Evolutionary conservation across 2,888 invertebrate genomes (phyloP), one percentile per base, ranked within the genome.

Genomic region (Stenolophus ochropezus): DNA sequence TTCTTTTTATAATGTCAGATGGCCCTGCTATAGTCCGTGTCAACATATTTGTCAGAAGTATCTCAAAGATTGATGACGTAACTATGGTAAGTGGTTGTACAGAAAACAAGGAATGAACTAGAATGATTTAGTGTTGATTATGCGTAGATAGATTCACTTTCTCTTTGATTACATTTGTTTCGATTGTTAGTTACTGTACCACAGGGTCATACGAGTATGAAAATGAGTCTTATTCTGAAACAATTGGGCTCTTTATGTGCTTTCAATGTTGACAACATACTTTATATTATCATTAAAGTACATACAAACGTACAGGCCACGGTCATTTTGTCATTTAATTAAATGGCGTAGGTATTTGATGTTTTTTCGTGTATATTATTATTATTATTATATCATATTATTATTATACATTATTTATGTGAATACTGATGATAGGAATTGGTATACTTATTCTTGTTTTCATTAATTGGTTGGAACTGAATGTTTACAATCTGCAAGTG

Each of bases 1-100:
- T 88, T 87, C 84, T 86, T 87, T 86, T 86, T 85, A 87, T n/a
- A 89, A 89, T 89, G 89, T 90, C 91, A 94, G 96, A 96, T 95
- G 97, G 97, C 90, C 97, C 97, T 90, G 96, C 97, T 90, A 94
- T 96, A 92, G 97, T 98, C 91, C 94, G 94, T 92, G 97, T 98
- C 94, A 98, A 98, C 96, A 97, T 98, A 93, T 97, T 96, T 95
- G 96, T 98, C 92, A 93, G 98, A 94, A 98, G 97, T 96, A 97
- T 98, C 93, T 97, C 97, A 92, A 97, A 97, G 94, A 98, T 98
- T 93, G 97, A 98, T 95, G 98, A 98, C 93, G 97, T 98, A 91
- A 97, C 97, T 88, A 98, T 98, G 98, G 98, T 98, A 96, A 97
- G 97, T 96, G 90, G 89, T 87, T 89, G 86, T 86, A 81, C 74